A percentile compares a stretch with the other conserved stretches of the same genome.
Conservation (phyloP, 2,888 invertebrate species). For the Graphium colonna region DNA sequence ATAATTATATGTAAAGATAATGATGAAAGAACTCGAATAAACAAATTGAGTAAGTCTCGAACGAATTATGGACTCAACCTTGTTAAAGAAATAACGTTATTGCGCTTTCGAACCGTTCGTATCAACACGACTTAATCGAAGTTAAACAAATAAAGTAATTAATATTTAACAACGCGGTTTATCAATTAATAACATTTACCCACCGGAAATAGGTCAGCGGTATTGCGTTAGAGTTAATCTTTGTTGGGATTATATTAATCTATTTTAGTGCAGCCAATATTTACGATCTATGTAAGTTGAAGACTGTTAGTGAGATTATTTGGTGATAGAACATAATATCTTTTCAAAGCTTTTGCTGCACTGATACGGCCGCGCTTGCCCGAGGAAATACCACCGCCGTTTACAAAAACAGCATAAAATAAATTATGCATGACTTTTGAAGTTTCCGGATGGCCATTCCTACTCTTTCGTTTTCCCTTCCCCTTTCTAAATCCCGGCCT, state of each 20-base stretch:
- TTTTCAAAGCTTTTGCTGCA: too few species aligned
- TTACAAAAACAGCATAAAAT: too few species aligned
- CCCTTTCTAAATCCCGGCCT: too few species aligned
- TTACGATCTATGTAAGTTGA: too few species aligned
- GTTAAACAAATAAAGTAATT: slow-evolving; percentile 6
- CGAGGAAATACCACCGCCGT: too few species aligned
- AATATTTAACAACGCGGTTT: neutral
- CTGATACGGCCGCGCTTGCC: too few species aligned
- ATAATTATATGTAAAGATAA: too few species aligned
- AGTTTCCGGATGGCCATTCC: too few species aligned
- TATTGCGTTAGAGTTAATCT: neutral
- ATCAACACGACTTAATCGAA: neutral
- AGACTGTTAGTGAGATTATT: too few species aligned
- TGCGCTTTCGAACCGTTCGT: slow-evolving; percentile 3
- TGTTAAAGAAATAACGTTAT: slow-evolving; percentile 1
- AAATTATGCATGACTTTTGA: too few species aligned
- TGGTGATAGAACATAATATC: too few species aligned
- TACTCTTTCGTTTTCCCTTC: too few species aligned
- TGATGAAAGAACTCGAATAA: neutral
- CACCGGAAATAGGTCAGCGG: neutral
- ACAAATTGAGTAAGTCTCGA: neutral
- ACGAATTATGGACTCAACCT: neutral
- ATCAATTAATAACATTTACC: slow-evolving; percentile 11
- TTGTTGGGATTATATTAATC: neutral
- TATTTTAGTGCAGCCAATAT: neutral